phyloP scores from a whole-genome alignment of 35 echinoderm and acorn worm species.

The Stichopus chloronotus region DNA sequence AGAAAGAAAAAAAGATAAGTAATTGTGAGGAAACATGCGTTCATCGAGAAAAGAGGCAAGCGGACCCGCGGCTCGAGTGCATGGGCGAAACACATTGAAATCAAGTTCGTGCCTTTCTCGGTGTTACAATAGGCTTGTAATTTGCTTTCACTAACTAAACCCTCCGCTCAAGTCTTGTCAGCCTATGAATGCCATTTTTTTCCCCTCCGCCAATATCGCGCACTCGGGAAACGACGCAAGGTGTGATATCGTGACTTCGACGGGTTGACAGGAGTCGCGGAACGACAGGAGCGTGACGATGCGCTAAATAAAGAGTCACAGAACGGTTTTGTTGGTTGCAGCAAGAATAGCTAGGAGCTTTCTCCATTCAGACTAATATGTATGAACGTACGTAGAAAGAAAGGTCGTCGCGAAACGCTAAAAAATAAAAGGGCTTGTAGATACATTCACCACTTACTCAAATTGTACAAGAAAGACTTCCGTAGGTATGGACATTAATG shows the following conservation, averaged over 20 bases:
- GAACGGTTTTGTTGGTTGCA: not conserved
- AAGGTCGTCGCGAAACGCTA: too few relatives aligned
- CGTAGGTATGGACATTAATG: too few relatives aligned
- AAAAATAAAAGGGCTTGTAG: too few relatives aligned
- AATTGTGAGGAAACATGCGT: slow-evolving; percentile 31
- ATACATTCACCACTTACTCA: too few relatives aligned
- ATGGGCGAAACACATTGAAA: slow-evolving; percentile 47
- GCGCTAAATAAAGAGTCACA: slow-evolving; percentile 24
- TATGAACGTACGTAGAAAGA: too few relatives aligned
- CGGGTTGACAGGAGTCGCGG: slow-evolving; percentile 21
- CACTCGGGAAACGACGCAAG: slow-evolving; percentile 14
- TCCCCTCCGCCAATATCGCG: not conserved
- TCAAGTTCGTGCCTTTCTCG: slow-evolving; percentile 30
- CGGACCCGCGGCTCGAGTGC: not conserved
- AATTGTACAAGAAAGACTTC: too few relatives aligned
- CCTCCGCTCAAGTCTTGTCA: slow-evolving; percentile 12
- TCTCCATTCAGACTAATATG: too few relatives aligned
- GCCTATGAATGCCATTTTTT: slow-evolving; percentile 19
- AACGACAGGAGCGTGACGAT: slow-evolving; percentile 43
- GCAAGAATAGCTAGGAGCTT: too few relatives aligned
- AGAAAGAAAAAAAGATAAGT: not conserved
- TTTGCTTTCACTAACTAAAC: slow-evolving; percentile 51
- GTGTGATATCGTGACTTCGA: slow-evolving; percentile 32
- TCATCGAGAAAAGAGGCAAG: not conserved
- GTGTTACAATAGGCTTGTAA: slow-evolving; percentile 37